Evolutionary conservation across 2,888 invertebrate genomes (phyloP).

Genomic region (Caenorhabditis doughertyi): DNA sequence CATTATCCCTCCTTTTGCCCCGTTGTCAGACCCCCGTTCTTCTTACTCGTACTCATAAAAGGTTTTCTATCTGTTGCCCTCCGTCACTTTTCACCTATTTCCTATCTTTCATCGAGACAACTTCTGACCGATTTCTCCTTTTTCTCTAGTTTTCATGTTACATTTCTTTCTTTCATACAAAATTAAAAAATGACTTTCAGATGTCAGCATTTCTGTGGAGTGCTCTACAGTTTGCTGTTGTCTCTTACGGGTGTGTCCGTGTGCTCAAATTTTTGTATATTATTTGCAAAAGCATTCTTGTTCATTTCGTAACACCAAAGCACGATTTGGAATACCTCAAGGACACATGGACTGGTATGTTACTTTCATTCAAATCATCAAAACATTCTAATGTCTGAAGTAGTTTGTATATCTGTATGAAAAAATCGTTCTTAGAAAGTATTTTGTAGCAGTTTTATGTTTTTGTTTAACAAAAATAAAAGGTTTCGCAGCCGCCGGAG

Average conservation of each 20-base stretch:
- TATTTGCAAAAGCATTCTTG: constrained; percentile 64
- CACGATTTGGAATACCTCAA: constrained; percentile 67
- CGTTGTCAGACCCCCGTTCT: constrained; percentile 9
- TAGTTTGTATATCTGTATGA: neutral
- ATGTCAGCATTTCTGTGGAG: constrained; percentile 48
- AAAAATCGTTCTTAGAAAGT: neutral
- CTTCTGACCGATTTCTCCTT: neutral
- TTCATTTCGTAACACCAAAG: constrained; percentile 68
- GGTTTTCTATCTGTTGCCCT: constrained; percentile 12
- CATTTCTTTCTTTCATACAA: neutral
- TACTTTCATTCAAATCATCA: constrained; percentile 10
- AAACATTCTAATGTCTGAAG: neutral
- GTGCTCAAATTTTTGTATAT: constrained; percentile 76
- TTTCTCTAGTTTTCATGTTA: neutral
- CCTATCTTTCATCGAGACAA: constrained; percentile 14
- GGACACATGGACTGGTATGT: constrained; percentile 73
- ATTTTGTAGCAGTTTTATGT: neutral
- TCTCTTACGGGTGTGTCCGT: constrained; percentile 73
- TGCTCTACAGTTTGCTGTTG: constrained; percentile 53
- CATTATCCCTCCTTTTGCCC: constrained; percentile 36
- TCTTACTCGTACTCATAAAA: constrained; percentile 27
- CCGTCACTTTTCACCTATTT: constrained; percentile 10
- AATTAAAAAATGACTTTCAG: constrained; percentile 19
- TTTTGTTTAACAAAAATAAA: neutral
- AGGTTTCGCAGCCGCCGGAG: neutral